Conservation (phyloP, 2,113 vertebrate genomes). For the Gavia stellata region DNA sequence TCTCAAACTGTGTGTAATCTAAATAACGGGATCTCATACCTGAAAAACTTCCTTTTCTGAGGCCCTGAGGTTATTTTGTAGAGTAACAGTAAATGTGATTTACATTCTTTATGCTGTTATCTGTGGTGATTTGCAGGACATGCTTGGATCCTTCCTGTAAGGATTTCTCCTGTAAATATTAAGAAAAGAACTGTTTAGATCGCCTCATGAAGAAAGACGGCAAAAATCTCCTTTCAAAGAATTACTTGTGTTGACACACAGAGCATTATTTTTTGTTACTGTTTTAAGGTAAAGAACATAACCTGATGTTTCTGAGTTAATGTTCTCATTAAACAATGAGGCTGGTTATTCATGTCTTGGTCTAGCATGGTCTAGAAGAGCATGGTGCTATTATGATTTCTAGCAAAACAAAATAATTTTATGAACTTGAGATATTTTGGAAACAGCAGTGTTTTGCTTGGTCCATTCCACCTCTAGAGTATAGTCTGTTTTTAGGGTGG, state of each 20-base stretch:
- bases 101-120: accelerated
- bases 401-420: background rate
- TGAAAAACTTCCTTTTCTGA: background rate
- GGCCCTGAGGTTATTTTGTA: background rate
- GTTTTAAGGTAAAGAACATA: background rate
- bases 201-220: background rate
- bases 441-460: background rate
- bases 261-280: background rate
- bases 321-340: background rate
- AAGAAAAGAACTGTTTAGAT: background rate
- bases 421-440: background rate
- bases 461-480: background rate
- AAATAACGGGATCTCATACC: background rate
- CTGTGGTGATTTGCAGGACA: background rate
- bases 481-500: background rate
- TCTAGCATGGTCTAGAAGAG: background rate
- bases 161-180: background rate
- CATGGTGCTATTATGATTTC: background rate
- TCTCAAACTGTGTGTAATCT: background rate
- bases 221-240: background rate
- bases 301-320: background rate
- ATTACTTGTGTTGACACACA: background rate
- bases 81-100: background rate
- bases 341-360: background rate
- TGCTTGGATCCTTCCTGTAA: background rate